Evolutionary conservation across 2,888 invertebrate genomes (phyloP).

Genomic region (Sminthurinus aureus): DNA sequence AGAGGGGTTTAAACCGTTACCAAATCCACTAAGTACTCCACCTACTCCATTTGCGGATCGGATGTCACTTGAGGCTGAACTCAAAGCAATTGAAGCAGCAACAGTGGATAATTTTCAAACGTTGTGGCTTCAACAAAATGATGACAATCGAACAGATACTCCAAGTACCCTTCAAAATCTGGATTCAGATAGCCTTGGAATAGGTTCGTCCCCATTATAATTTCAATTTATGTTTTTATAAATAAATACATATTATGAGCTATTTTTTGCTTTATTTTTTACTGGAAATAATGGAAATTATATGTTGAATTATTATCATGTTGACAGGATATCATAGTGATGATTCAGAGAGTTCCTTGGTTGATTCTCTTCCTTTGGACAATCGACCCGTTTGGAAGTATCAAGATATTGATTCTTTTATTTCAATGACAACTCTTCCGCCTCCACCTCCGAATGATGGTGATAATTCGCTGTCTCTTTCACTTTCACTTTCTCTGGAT

Average conservation of each 20-base stretch:
- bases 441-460: conserved; percentile 69
- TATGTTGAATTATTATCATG: background rate
- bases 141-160: conserved; percentile 32
- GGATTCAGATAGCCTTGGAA: conserved; percentile 34
- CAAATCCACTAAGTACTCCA: conserved; percentile 75
- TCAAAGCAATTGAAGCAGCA: conserved; percentile 59
- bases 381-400: conserved; percentile 63
- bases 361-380: conserved; percentile 31
- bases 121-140: conserved; percentile 35
- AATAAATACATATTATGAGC: background rate
- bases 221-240: background rate
- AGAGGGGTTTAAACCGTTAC: conserved; percentile 72
- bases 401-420: conserved; percentile 79
- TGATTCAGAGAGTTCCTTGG: conserved; percentile 36
- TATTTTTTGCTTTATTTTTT: background rate
- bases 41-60: conserved; percentile 79
- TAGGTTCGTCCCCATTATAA: conserved; percentile 17
- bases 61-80: conserved; percentile 63
- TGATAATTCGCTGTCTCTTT: background rate
- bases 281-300: background rate
- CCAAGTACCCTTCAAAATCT: conserved; percentile 36
- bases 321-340: conserved; percentile 36
- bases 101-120: conserved; percentile 21
- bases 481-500: background rate
- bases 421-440: conserved; percentile 81